phyloP scores from a whole-genome alignment of 64 coral and sea anemone species.

The Anthopleura sola region DNA sequence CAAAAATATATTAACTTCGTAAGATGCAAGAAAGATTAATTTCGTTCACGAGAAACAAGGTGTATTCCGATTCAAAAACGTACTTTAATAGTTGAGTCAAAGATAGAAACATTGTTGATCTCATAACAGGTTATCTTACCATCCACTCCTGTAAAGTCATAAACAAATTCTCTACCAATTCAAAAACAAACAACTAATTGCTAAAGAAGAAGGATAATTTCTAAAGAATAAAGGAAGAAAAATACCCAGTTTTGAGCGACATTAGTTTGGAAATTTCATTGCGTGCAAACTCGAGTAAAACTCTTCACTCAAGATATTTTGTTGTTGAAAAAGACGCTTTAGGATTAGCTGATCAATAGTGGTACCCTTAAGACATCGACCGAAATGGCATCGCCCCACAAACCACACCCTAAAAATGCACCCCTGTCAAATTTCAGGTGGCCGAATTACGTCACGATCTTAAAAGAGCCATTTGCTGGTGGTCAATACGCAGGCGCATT shows the following conservation, averaged over 20 bases:
- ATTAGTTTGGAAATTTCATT: background rate
- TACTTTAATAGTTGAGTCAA: background rate
- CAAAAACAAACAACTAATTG: background rate
- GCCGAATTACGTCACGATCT: conserved; percentile 70
- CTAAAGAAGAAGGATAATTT: background rate
- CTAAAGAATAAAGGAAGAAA: background rate
- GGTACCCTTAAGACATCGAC: background rate
- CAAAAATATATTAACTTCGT: no score
- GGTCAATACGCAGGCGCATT: conserved; percentile 44
- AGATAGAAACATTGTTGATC: background rate
- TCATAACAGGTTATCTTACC: background rate
- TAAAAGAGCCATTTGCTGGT: background rate
- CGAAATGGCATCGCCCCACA: background rate
- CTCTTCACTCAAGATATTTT: background rate
- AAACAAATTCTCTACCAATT: background rate
- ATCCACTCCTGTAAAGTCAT: background rate
- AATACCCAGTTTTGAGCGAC: background rate
- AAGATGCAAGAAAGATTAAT: background rate
- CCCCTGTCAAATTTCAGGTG: conserved; percentile 35
- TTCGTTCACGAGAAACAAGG: background rate
- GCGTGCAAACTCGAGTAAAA: background rate
- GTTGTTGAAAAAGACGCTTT: background rate
- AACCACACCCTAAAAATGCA: conserved; percentile 1
- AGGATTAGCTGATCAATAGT: background rate
- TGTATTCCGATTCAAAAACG: background rate